Evolutionary conservation across 2,113 vertebrate species (phyloP).

Genomic region (Equus przewalskii): DNA sequence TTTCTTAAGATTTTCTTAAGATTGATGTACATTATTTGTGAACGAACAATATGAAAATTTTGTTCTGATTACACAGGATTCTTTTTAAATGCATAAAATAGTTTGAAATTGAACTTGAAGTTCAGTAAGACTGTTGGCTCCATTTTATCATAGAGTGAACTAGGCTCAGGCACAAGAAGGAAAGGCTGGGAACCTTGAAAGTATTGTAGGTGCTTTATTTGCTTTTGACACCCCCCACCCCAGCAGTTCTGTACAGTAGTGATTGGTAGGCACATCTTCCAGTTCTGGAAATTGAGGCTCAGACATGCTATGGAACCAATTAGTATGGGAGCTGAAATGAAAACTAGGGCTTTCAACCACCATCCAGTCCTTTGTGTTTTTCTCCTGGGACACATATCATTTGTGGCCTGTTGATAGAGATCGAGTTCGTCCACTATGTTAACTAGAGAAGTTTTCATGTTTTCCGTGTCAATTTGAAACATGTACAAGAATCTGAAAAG

Average conservation of each 20-base stretch:
- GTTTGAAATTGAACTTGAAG: not conserved
- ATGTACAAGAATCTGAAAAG: conserved; percentile 9
- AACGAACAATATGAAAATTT: not conserved
- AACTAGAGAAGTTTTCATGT: not conserved
- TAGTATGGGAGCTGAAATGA: not conserved
- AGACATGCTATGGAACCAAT: not conserved
- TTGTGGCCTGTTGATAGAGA: not conserved
- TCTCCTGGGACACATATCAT: not conserved
- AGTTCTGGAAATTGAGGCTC: not conserved
- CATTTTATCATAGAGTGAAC: not conserved
- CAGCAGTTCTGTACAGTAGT: not conserved
- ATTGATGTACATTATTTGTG: not conserved
- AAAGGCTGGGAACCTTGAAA: not conserved
- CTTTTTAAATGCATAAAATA: not conserved
- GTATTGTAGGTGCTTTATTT: not conserved
- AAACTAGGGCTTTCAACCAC: not conserved
- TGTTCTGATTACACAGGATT: not conserved
- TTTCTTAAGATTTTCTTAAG: not conserved
- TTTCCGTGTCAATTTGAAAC: conserved; percentile 31
- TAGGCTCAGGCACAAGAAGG: not conserved
- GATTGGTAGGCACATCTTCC: not conserved
- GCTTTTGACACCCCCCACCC: not conserved
- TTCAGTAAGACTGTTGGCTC: not conserved
- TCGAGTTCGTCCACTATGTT: not conserved
- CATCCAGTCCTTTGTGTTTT: not conserved